Evolutionary conservation across 2,113 vertebrate genomes (phyloP), one percentile per base, ranked within the genome.

Genomic region (Poeciliopsis retropinna): DNA sequence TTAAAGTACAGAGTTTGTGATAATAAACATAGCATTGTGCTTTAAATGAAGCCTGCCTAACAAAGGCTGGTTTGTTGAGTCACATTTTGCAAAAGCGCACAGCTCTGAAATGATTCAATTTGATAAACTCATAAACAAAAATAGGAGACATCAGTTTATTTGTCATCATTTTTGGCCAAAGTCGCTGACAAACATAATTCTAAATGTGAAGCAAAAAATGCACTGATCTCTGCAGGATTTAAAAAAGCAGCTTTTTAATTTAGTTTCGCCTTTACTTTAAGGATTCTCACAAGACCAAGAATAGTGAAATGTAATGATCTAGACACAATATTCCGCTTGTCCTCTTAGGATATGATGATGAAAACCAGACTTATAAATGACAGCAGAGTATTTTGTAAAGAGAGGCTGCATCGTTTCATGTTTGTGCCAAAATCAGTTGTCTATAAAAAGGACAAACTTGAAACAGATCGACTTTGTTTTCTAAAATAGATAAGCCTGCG

Each of bases 291-390:
- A 25, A 57, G 51, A 57, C 51, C 51, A 9, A 11, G 51, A 10
- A n/a, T n/a, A 57, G 22, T 11, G 22, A 57, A 57, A 57, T n/a
- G 25, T 57, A 10, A 57, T n/a, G 51, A 57, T 57, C 51, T 25
- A n/a, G 25, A 57, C 61, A 54, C 19, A 70, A 61, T 64, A 54
- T 32, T 47, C 47, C 41, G 11, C 41, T 47, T 3, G 32, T 61
- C 34, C 14, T 22, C 5, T 32, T 28, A 37, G 17, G 44, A 14
- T 5, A 10, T 10, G 51, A 65, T 57, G 32, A 79, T 31, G 22
- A 62, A 79, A 76, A 76, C 67, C 82, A 85, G 72, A 64, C 32
- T 29, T 72, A 22, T 8, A 70, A 32, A 30, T 65, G 64, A 63
- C 75, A 67, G 28, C 17, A 25, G n/a, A 70, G 39, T 63, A 51